phyloP scores from a whole-genome alignment of 2,113 vertebrate genomes.

The Phrynosoma blainvillii region DNA sequence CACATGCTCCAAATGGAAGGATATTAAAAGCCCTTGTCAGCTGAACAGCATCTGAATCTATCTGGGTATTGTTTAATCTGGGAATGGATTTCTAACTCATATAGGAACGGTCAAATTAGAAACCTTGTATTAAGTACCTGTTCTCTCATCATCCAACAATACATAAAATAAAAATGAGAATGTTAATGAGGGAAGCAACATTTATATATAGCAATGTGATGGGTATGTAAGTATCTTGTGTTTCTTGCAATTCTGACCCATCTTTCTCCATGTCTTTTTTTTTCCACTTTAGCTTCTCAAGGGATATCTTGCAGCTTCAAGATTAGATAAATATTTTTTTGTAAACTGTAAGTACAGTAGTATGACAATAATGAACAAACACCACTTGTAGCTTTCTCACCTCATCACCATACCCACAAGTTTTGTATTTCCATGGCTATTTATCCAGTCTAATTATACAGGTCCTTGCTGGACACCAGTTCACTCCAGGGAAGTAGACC shows the following conservation, averaged over 20 bases:
- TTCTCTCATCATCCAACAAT: background rate
- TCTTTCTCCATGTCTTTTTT: background rate
- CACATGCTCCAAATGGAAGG: no score
- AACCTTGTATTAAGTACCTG: background rate
- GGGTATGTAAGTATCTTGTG: background rate
- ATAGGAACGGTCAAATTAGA: background rate
- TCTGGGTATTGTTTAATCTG: no score
- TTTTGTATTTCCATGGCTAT: no score
- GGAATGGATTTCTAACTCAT: background rate
- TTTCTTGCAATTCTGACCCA: background rate
- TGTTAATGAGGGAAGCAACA: background rate
- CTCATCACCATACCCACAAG: no score
- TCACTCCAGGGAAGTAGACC: no score
- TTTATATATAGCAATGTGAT: background rate
- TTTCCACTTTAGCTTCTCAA: background rate
- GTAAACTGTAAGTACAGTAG: constrained; percentile 22
- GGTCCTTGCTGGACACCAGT: no score
- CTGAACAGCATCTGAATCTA: no score
- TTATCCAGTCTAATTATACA: no score
- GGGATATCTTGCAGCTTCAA: background rate
- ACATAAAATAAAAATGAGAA: background rate
- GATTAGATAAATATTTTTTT: background rate
- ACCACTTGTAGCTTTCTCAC: background rate
- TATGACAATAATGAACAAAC: background rate
- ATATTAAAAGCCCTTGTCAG: no score